These are phyloP conservation scores for Hemibates koningsi DNA, from an alignment of 2,113 vertebrate genomes.

Conservation along the genomic window DNA sequence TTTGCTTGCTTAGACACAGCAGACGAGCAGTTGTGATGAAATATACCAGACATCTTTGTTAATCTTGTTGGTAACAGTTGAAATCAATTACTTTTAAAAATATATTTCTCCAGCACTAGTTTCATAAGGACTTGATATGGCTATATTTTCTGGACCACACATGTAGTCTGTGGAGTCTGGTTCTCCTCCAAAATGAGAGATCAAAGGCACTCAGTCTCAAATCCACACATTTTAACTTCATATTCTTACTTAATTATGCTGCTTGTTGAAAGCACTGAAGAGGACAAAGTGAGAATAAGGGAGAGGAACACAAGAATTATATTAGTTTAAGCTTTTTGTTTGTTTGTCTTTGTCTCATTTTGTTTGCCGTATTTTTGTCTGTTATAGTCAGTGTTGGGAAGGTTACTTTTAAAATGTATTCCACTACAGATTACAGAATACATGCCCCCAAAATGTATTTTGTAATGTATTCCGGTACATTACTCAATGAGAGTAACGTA, in stretches of 20 bases:
- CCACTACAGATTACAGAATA: background rate
- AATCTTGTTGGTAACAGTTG: background rate
- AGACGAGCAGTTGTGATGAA: background rate
- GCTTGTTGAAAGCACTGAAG: background rate
- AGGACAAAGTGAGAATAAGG: background rate
- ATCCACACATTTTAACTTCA: background rate
- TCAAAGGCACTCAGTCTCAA: background rate
- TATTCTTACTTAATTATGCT: background rate
- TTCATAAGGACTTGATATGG: background rate
- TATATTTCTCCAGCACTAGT: background rate
- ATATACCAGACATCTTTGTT: background rate
- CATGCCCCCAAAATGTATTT: background rate
- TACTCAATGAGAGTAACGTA: background rate
- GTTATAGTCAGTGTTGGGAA: background rate
- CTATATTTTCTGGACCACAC: background rate
- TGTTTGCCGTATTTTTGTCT: background rate
- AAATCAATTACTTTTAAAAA: background rate
- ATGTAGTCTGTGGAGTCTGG: background rate
- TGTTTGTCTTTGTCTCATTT: background rate
- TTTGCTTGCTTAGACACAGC: background rate
- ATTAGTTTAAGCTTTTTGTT: background rate
- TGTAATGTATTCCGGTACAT: background rate
- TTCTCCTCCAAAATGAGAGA: background rate
- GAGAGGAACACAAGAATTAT: background rate
- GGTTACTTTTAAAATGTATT: background rate